phyloP scores from a whole-genome alignment of 2,888 invertebrate species.

The Meta bourneti region DNA sequence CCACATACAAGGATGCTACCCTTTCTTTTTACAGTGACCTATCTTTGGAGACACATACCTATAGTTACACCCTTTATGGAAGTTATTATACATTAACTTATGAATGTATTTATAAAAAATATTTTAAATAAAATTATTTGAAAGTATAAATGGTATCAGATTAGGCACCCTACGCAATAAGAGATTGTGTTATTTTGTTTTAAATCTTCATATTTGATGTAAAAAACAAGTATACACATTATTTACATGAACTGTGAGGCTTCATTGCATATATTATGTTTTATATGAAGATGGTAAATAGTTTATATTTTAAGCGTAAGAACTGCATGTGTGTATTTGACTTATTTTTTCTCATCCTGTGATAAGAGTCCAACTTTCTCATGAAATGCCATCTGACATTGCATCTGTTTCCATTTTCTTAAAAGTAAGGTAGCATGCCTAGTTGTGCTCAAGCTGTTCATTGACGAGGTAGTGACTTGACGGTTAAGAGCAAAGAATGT shows the following conservation, averaged over 20 bases:
- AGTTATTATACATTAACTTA: no score
- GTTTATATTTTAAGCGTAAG: slow-evolving; percentile 24
- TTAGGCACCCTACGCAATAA: no score
- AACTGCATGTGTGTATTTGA: slow-evolving; percentile 19
- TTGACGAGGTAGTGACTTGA: slow-evolving; percentile 38
- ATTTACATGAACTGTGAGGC: background rate
- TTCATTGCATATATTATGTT: slow-evolving; percentile 8
- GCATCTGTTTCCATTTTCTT: slow-evolving; percentile 55
- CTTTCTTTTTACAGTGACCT: no score
- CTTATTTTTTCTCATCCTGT: slow-evolving; percentile 61
- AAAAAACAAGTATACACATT: no score
- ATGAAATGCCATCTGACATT: slow-evolving; percentile 48
- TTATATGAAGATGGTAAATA: background rate
- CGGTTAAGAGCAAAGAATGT: slow-evolving; percentile 63
- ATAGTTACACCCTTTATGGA: no score
- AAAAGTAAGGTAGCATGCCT: slow-evolving; percentile 66
- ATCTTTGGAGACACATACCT: no score
- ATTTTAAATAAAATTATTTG: no score
- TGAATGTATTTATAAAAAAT: no score
- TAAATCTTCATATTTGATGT: no score
- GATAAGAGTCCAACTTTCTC: slow-evolving; percentile 72
- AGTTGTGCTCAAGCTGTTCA: slow-evolving; percentile 71
- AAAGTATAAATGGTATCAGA: no score
- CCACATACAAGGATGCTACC: no score
- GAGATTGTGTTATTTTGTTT: no score